These are phyloP conservation scores for Falco peregrinus DNA, from an alignment of 2,797 vertebrate species.

Conservation along the genomic window DNA sequence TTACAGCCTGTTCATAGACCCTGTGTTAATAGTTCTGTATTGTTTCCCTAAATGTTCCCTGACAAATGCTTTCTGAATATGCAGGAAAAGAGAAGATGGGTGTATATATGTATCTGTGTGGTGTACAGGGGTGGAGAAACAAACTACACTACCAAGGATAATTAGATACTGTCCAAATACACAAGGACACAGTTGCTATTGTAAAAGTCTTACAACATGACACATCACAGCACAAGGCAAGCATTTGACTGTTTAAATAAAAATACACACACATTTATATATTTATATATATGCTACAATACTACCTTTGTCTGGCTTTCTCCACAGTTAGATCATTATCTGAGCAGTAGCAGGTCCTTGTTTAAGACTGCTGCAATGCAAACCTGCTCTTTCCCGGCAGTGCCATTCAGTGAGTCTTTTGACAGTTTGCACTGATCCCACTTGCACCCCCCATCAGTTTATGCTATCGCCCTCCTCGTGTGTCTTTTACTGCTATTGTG, in stretches of 20 bases:
- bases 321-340: not conserved
- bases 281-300: not conserved
- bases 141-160: not conserved
- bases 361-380: not conserved
- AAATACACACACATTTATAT: not conserved
- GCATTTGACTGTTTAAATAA: not conserved
- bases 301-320: not conserved
- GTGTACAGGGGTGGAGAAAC: not conserved
- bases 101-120: not conserved
- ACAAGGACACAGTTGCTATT: not conserved
- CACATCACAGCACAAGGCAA: not conserved
- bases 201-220: not conserved
- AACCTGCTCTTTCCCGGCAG: not conserved
- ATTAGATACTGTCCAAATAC: not conserved
- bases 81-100: not conserved
- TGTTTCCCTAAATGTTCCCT: not conserved
- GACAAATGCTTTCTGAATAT: not conserved
- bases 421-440: not conserved
- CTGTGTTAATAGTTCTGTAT: not conserved
- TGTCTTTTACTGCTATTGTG: not conserved
- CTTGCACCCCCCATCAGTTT: not conserved
- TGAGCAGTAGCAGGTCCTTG: not conserved
- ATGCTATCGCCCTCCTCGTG: not conserved
- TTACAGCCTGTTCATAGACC: not conserved
- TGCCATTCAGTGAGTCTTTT: not conserved